Percentiles rank a stretch among this genome's conserved stretches.
Evolutionary conservation across 1,140 invertebrate genomes (phyloP).

Genomic region (Formica exsecta): DNA sequence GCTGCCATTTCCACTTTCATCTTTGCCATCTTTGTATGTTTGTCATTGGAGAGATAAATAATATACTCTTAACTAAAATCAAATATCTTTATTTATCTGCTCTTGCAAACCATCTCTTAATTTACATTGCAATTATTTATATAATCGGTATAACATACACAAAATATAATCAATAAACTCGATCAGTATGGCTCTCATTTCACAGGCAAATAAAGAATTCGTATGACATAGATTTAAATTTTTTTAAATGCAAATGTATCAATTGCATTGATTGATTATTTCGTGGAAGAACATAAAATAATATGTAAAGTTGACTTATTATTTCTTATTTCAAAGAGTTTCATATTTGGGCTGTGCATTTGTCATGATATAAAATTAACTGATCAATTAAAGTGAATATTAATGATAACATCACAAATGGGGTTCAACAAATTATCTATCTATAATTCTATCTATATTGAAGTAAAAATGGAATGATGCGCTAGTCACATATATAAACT

Average conservation of each 20-base stretch:
- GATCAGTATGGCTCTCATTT: not conserved
- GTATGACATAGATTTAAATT: not conserved
- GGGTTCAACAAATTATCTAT: no score
- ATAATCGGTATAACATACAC: slow-evolving; percentile 22
- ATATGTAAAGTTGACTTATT: no score
- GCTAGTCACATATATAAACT: not conserved
- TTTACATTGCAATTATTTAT: slow-evolving; percentile 34
- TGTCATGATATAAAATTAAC: no score
- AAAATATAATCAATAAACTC: slow-evolving; percentile 23
- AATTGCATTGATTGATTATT: no score
- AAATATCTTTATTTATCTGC: slow-evolving; percentile 45
- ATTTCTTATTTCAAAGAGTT: no score
- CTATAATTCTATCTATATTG: not conserved
- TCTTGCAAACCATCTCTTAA: slow-evolving; percentile 25
- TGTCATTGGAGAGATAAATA: not conserved
- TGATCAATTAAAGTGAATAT: no score
- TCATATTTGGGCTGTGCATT: no score
- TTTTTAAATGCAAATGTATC: no score
- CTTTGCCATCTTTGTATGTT: not conserved
- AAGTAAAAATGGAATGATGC: slow-evolving; percentile 26
- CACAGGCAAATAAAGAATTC: slow-evolving; percentile 20
- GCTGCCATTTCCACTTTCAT: not conserved
- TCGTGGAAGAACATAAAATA: no score
- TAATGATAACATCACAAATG: no score
- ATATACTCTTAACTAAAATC: slow-evolving; percentile 34